Base-by-base conservation (phyloP, 2,888 invertebrate species). In the Tricholauxania praeusta region DNA sequence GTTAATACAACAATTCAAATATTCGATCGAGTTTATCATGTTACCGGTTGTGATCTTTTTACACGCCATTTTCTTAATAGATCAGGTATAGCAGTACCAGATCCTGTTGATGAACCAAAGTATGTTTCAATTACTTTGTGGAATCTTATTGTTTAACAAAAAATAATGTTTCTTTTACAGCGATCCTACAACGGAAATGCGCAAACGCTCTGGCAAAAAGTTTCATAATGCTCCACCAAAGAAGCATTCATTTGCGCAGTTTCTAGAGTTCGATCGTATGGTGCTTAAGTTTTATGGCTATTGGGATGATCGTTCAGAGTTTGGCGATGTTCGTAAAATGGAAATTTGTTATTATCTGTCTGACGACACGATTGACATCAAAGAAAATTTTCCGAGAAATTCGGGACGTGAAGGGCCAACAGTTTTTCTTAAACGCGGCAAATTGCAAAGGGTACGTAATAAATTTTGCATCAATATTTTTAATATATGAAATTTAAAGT, bases 311-410 rank as follows among this genome's bases (percentile, higher is more conserved):
- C 90, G 93, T 1, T 91, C 91, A 1, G 91, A 93, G 82, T 92
- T 92, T 82, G 97, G 97, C 0, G 91, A 92, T 72, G 86, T 95
- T 32, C 93, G 96, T 77, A 89, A 92, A 79, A 87, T 97, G 74
- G 93, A 95, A 82, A 89, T 98, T 15, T 92, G 93, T 82, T 97
- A 94, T 83, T 96, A 93, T 87, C 88, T 97, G 63, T 92, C 94
- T 0, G 96, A 97, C 82, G 95, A 96, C 80, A 96, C 96, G 0
- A 93, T 97, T 12, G 96, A 97, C 85, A 93, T 98, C 8, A 93
- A 93, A 79, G 96, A 97, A 87, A 89, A 89, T 57, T 84, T 91
- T 66, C 88, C 90, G 0, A 88, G 90, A 0, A 93, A 93, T 82
- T 91, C 93, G 1, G 94, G 94, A 0, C 89, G 91, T 62, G 93